Evolutionary conservation across 2,888 invertebrate genomes (phyloP).

Genomic region (Scrobipalpa atriplicella): DNA sequence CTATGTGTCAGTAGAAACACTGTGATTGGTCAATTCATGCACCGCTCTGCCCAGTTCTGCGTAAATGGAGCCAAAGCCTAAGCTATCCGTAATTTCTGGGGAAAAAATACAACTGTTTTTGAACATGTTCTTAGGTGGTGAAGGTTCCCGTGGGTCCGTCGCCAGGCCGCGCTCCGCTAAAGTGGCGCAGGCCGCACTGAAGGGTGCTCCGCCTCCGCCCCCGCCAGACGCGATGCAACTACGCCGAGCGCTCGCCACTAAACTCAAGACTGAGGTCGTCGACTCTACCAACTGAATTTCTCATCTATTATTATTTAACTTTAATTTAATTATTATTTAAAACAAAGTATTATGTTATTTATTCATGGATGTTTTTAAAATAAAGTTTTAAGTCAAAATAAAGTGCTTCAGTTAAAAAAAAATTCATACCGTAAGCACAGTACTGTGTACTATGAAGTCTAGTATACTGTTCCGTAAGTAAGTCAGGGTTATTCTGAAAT

Average conservation of each 20-base stretch:
- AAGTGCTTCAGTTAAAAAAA: constrained; percentile 15
- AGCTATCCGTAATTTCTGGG: background rate
- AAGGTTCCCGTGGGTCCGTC: constrained; percentile 70
- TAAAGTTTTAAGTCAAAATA: constrained; percentile 27
- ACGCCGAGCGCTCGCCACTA: constrained; percentile 91
- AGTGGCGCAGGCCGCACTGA: constrained; percentile 87
- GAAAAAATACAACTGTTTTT: background rate
- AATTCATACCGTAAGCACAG: no score
- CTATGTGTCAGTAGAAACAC: no score
- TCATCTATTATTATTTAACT: background rate
- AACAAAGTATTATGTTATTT: background rate
- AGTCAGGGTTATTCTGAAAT: no score
- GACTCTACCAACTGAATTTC: constrained; percentile 63
- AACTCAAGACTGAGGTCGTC: constrained; percentile 93
- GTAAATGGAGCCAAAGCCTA: no score
- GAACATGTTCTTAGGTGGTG: constrained; percentile 73
- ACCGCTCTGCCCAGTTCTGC: no score
- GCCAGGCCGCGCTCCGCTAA: constrained; percentile 88
- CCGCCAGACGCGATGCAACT: constrained; percentile 87
- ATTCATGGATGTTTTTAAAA: constrained; percentile 29
- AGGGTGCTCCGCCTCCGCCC: constrained; percentile 73
- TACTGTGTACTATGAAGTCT: no score
- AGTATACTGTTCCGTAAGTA: no score
- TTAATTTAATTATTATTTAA: constrained; percentile 7
- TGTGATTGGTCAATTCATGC: no score